Evolutionary conservation across 2,797 vertebrate species (phyloP).

Genomic region (Clarias pachynema): DNA sequence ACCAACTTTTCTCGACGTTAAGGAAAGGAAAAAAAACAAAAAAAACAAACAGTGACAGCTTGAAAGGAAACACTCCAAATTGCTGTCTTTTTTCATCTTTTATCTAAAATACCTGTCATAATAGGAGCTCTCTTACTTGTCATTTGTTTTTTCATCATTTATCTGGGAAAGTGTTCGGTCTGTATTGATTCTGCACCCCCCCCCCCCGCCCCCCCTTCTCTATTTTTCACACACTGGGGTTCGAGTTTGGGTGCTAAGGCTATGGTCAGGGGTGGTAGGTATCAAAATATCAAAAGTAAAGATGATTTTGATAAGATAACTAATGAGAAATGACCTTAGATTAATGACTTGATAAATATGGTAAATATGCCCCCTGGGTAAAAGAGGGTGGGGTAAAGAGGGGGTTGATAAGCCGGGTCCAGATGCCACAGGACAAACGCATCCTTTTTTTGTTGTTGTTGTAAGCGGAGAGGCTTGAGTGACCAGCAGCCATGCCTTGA

Average conservation of each 20-base stretch:
- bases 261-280: background rate
- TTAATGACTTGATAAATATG: constrained; percentile 21
- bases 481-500: constrained; percentile 41
- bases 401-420: constrained; percentile 41
- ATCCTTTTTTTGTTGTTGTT: constrained; percentile 36
- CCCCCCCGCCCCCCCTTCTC: no score
- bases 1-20: constrained; percentile 43
- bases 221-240: background rate
- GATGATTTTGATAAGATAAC: constrained; percentile 1
- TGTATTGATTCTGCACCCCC: background rate
- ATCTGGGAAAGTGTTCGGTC: background rate
- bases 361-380: constrained; percentile 8
- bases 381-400: background rate
- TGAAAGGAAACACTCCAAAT: constrained; percentile 34
- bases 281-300: background rate
- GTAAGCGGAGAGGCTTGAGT: constrained; percentile 41
- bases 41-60: constrained; percentile 40
- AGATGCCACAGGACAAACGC: constrained; percentile 42
- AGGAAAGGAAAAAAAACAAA: background rate
- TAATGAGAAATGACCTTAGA: constrained; percentile 11
- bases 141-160: background rate
- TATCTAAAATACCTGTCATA: constrained; percentile 29
- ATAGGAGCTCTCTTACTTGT: background rate
- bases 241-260: background rate
- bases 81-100: constrained; percentile 22